Conservation (phyloP, 2,113 vertebrate genomes). For the Prionailurus viverrinus region DNA sequence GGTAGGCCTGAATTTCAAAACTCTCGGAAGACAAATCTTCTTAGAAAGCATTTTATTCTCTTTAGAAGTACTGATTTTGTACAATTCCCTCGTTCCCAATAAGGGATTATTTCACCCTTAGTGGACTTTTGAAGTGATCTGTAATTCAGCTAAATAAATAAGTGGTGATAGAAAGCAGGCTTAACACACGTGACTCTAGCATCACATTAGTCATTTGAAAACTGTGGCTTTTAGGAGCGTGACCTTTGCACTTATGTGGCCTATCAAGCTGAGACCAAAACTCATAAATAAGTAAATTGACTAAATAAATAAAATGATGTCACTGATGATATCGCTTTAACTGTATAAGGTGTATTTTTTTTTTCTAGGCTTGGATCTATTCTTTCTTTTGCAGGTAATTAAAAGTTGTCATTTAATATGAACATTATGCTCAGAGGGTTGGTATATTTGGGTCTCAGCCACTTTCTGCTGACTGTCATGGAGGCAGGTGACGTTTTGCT, state of each 20-base stretch:
- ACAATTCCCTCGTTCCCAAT: conserved; percentile 19
- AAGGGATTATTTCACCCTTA: conserved; percentile 60
- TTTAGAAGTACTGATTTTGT: conserved; percentile 37
- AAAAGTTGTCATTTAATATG: conserved; percentile 16
- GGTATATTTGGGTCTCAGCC: neutral
- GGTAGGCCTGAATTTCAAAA: conserved; percentile 23
- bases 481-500: neutral
- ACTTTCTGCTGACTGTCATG: neutral
- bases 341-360: neutral
- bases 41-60: conserved; percentile 52
- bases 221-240: neutral
- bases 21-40: conserved; percentile 21
- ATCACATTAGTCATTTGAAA: conserved; percentile 29
- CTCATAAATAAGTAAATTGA: neutral
- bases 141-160: conserved; percentile 69
- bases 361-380: neutral
- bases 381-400: neutral
- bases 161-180: neutral
- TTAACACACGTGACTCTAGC: conserved; percentile 16
- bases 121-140: conserved; percentile 55
- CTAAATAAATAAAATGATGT: neutral
- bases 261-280: conserved; percentile 1
- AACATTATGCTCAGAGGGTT: neutral
- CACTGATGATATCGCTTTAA: neutral
- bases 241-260: neutral